Evolutionary conservation across 1,140 invertebrate genomes (phyloP).

Genomic region (Penaeus vannamei): DNA sequence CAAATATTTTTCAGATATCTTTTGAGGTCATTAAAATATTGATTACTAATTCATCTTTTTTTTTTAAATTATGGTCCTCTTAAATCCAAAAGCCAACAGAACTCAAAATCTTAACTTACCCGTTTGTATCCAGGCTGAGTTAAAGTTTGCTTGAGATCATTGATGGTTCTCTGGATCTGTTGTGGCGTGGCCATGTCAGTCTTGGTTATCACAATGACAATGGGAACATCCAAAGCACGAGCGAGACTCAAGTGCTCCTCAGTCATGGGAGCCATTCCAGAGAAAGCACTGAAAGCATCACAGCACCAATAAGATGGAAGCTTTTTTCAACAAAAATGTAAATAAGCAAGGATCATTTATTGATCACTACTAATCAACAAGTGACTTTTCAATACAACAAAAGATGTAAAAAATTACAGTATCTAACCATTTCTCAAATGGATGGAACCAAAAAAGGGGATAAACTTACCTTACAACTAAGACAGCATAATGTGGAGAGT

Average conservation of each 20-base stretch:
- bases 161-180: slow-evolving; percentile 74
- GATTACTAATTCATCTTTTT: not conserved
- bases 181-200: slow-evolving; percentile 80
- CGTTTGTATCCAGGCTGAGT: slow-evolving; percentile 78
- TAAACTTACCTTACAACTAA: slow-evolving; percentile 82
- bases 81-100: slow-evolving; percentile 38
- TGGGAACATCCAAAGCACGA: slow-evolving; percentile 87
- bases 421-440: too few relatives aligned
- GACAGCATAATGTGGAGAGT: slow-evolving; percentile 95
- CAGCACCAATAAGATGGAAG: not conserved
- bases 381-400: too few relatives aligned
- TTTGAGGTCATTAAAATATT: too few relatives aligned
- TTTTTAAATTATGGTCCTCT: not conserved
- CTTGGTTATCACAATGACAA: slow-evolving; percentile 93
- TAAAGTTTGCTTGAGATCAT: slow-evolving; percentile 78
- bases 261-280: slow-evolving; percentile 70
- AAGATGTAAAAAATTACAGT: not conserved
- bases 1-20: not conserved
- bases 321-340: not conserved
- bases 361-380: too few relatives aligned
- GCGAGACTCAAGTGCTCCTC: slow-evolving; percentile 88
- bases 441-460: not conserved
- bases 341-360: not conserved
- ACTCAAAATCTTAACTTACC: slow-evolving; percentile 71
- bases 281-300: slow-evolving; percentile 72